A percentile compares a stretch with the other conserved stretches of the same genome.
Conservation (phyloP, 2,113 vertebrate species). For the Platichthys flesus region DNA sequence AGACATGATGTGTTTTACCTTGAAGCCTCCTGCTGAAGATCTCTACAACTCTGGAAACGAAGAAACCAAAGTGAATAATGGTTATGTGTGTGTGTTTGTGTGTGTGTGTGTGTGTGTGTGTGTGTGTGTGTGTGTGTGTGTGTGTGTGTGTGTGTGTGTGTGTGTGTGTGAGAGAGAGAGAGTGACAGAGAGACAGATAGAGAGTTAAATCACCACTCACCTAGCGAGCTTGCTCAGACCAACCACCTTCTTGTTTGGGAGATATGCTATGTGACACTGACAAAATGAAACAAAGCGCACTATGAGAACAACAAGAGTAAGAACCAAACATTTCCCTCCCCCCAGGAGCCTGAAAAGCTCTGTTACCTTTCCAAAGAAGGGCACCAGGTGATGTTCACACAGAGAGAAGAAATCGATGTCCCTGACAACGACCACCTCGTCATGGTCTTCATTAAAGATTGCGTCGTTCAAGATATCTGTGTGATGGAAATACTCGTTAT, state of each 20-base stretch:
- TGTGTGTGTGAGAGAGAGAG: neutral
- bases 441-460: conserved; percentile 72
- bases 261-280: conserved; percentile 2
- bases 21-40: conserved; percentile 9
- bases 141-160: neutral
- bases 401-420: conserved; percentile 72
- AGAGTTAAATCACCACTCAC: neutral
- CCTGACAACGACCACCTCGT: conserved; percentile 71
- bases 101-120: neutral
- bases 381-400: conserved; percentile 71
- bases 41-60: neutral
- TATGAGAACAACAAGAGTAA: neutral
- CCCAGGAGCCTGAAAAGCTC: neutral
- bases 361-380: conserved; percentile 73
- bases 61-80: neutral
- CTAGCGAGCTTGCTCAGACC: conserved; percentile 1
- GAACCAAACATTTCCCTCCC: too few species aligned
- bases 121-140: neutral
- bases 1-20: neutral
- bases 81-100: too few species aligned
- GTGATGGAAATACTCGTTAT: conserved; percentile 3
- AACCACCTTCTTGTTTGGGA: conserved; percentile 4
- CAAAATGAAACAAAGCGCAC: neutral
- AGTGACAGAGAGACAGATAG: too few species aligned
- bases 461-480: conserved; percentile 69